Percentiles rank a stretch among this genome's conserved stretches.
Evolutionary conservation across 2,797 vertebrate genomes (phyloP).

Genomic region (Tadarida brasiliensis): DNA sequence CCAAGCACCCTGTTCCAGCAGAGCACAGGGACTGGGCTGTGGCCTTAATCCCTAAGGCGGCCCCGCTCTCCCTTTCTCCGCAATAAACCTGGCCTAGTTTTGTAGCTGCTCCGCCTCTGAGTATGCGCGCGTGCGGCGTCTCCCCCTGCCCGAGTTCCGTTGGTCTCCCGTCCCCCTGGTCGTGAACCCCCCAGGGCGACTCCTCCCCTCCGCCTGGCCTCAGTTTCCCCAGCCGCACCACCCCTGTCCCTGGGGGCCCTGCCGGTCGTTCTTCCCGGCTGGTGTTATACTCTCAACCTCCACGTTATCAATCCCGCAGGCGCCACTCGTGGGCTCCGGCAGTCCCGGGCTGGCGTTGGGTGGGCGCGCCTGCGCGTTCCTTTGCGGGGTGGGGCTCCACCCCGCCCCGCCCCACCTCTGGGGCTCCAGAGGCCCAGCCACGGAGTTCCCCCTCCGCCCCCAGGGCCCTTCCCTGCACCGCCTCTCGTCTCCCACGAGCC

Average conservation of each 20-base stretch:
- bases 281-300: too few relatives aligned
- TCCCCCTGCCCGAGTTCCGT: neutral
- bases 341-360: neutral
- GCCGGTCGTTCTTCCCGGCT: too few relatives aligned
- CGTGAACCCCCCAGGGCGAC: neutral
- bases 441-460: neutral
- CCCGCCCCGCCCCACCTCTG: neutral
- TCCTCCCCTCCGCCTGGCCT: neutral
- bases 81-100: constrained; percentile 82
- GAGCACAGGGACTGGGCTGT: constrained; percentile 56
- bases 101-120: constrained; percentile 62
- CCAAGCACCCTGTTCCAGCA: neutral
- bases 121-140: neutral
- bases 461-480: neutral
- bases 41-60: constrained; percentile 70
- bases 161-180: too few relatives aligned
- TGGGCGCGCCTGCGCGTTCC: neutral
- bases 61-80: neutral
- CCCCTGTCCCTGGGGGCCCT: neutral
- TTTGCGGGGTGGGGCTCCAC: neutral
- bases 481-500: neutral
- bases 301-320: accelerated
- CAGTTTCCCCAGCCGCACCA: neutral
- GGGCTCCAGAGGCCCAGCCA: neutral
- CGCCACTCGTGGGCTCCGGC: neutral